These are phyloP conservation scores for Campoletis sonorensis DNA, from an alignment of 1,140 invertebrate genomes.

Conservation along the genomic window DNA sequence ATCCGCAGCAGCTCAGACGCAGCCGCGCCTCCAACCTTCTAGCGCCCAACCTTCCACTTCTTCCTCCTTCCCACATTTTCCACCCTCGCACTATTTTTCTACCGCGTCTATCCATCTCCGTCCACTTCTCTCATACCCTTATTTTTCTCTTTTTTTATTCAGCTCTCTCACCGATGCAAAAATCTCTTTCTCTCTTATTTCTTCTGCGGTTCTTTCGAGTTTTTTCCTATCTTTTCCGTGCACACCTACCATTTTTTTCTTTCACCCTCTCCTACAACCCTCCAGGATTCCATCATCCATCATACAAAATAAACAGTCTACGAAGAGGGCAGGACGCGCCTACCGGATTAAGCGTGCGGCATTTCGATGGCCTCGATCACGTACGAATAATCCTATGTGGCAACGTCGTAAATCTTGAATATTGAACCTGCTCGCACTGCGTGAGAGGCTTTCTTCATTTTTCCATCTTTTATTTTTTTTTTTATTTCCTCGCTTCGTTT, in stretches of 20 bases:
- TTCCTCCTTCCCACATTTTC: conserved; percentile 31
- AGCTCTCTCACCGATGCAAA: conserved; percentile 18
- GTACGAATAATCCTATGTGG: conserved; percentile 54
- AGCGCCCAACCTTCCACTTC: conserved; percentile 33
- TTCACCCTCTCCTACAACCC: conserved; percentile 30
- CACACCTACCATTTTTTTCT: conserved; percentile 37
- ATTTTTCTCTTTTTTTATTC: conserved; percentile 21
- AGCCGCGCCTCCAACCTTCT: conserved; percentile 61
- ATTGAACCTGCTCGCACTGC: conserved; percentile 28
- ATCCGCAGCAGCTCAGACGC: conserved; percentile 67
- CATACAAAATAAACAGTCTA: conserved; percentile 54
- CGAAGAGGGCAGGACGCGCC: conserved; percentile 39
- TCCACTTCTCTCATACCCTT: conserved; percentile 17
- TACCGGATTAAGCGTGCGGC: conserved; percentile 49
- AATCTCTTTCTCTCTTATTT: conserved; percentile 8
- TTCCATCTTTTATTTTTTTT: conserved; percentile 31
- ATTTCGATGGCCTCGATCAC: conserved; percentile 51
- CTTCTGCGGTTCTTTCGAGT: background rate
- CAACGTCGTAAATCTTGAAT: conserved; percentile 50
- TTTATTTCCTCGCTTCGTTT: conserved; percentile 19
- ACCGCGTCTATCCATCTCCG: conserved; percentile 42
- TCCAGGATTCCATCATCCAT: conserved; percentile 49
- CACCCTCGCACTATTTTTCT: conserved; percentile 41
- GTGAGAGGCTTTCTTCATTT: background rate
- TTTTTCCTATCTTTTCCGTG: conserved; percentile 27